Evolutionary conservation across 2,888 invertebrate genomes (phyloP).

Genomic region (Drosophila niveifrons): DNA sequence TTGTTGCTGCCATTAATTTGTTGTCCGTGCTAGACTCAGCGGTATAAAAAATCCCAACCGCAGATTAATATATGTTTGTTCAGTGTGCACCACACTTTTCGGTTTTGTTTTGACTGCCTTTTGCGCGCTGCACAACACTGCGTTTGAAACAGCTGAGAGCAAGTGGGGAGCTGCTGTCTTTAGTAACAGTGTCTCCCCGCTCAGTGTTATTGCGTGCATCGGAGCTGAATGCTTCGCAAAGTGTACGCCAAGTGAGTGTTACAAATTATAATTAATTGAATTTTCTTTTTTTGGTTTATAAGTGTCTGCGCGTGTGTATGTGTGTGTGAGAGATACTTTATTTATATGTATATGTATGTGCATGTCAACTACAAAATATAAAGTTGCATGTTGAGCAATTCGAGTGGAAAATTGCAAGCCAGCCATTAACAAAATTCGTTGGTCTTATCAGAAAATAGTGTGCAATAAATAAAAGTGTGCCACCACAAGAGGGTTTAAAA

Average conservation of each 20-base stretch:
- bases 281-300: conserved; percentile 46
- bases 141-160: conserved; percentile 48
- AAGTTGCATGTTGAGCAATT: conserved; percentile 73
- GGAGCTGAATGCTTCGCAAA: conserved; percentile 41
- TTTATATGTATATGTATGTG: background rate
- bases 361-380: conserved; percentile 38
- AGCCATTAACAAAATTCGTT: conserved; percentile 57
- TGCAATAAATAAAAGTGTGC: conserved; percentile 66
- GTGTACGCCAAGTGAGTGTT: conserved; percentile 50
- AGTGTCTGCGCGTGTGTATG: conserved; percentile 14
- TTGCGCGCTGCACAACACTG: conserved; percentile 53
- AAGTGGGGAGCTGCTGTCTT: conserved; percentile 26
- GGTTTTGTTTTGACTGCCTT: conserved; percentile 59
- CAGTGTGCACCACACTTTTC: conserved; percentile 27
- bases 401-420: conserved; percentile 57
- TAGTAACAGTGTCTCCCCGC: conserved; percentile 3
- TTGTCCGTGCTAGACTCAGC: background rate
- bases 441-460: conserved; percentile 66
- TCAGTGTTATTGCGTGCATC: conserved; percentile 58
- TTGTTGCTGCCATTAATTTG: background rate
- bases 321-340: conserved; percentile 15
- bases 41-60: conserved; percentile 31
- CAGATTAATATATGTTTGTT: conserved; percentile 18
- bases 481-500: conserved; percentile 29
- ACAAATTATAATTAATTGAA: conserved; percentile 54